These are phyloP conservation scores for Gonatopus flavifemur DNA, from an alignment of 1,140 invertebrate genomes.

Conservation along the genomic window DNA sequence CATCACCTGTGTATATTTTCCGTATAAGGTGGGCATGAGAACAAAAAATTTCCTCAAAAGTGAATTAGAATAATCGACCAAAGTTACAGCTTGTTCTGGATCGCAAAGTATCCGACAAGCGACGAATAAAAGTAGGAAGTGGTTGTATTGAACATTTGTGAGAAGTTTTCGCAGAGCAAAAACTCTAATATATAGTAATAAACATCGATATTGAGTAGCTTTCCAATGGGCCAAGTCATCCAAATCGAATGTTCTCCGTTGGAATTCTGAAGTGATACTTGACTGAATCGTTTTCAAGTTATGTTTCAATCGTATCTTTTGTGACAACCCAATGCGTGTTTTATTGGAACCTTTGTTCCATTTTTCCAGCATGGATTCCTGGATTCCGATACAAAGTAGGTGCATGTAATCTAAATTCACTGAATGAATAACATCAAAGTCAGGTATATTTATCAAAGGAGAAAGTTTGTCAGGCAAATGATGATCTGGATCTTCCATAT, in stretches of 20 bases:
- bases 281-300: not conserved
- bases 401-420: too few relatives aligned
- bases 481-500: slow-evolving; percentile 11
- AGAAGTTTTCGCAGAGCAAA: not conserved
- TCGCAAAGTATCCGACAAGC: slow-evolving; percentile 1
- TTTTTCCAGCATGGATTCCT: slow-evolving; percentile 5
- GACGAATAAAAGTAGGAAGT: slow-evolving; percentile 3
- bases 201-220: slow-evolving; percentile 10
- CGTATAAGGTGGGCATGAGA: slow-evolving; percentile 7
- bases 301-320: not conserved
- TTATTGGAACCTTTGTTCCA: slow-evolving; percentile 1
- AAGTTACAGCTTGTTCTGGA: not conserved
- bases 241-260: slow-evolving; percentile 13
- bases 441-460: slow-evolving; percentile 13
- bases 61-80: not conserved
- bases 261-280: slow-evolving; percentile 19
- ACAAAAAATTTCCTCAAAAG: slow-evolving; percentile 15
- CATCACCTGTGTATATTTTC: slow-evolving; percentile 3
- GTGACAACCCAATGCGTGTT: not conserved
- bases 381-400: slow-evolving; percentile 10
- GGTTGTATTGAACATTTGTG: not conserved
- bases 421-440: slow-evolving; percentile 13
- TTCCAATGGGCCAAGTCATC: slow-evolving; percentile 11
- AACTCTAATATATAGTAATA: slow-evolving; percentile 8
- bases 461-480: slow-evolving; percentile 2